Conservation (phyloP, 2,888 invertebrate genomes). For the Drosophila mimetica region DNA sequence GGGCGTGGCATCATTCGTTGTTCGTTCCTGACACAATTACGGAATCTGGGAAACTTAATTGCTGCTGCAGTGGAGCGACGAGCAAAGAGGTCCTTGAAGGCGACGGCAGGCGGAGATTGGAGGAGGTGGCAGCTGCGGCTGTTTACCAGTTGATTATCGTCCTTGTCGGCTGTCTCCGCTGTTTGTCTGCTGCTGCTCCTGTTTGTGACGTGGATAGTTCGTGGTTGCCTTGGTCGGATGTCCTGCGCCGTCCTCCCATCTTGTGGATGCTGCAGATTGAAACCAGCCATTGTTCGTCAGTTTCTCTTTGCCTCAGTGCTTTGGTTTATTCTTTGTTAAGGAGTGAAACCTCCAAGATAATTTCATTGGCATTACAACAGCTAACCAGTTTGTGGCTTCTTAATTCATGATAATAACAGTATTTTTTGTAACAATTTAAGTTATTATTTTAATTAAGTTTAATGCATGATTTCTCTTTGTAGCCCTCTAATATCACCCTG, state of each 20-base stretch:
- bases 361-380: too few relatives aligned
- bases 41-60: constrained; percentile 36
- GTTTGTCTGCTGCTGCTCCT: constrained; percentile 19
- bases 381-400: neutral
- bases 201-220: constrained; percentile 31
- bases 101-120: neutral
- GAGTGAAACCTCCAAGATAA: neutral
- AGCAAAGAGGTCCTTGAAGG: constrained; percentile 13
- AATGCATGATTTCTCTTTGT: neutral
- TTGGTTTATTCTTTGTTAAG: neutral
- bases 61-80: constrained; percentile 17
- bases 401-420: too few relatives aligned
- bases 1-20: constrained; percentile 29
- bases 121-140: constrained; percentile 15
- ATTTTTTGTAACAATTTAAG: too few relatives aligned
- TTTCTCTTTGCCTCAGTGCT: neutral
- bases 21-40: constrained; percentile 38
- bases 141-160: constrained; percentile 40
- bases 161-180: constrained; percentile 22
- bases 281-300: neutral
- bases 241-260: constrained; percentile 4
- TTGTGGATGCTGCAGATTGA: neutral
- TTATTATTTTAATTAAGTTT: neutral
- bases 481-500: too few relatives aligned
- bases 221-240: constrained; percentile 13